Percentiles rank a stretch among this genome's conserved stretches.
These are phyloP conservation scores for Physocephala rufipes DNA, from an alignment of 2,888 invertebrate species.

Conservation along the genomic window DNA sequence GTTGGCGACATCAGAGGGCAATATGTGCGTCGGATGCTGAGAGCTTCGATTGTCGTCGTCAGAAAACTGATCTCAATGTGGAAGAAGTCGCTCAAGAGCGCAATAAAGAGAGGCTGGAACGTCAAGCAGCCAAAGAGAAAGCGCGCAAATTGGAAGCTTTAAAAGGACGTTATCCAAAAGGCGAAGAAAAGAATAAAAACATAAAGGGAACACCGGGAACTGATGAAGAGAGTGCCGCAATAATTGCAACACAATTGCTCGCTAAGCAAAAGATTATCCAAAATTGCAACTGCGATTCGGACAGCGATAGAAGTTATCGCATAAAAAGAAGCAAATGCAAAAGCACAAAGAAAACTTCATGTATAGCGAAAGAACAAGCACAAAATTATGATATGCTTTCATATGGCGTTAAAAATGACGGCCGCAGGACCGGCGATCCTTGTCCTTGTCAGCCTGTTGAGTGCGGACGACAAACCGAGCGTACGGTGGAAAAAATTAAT, in stretches of 20 bases:
- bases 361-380: not conserved
- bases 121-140: not conserved
- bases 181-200: not conserved
- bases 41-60: constrained; percentile 22
- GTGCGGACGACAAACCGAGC: constrained; percentile 37
- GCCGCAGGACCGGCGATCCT: not conserved
- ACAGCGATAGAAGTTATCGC: not conserved
- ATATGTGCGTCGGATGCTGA: not conserved
- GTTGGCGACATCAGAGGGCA: not conserved
- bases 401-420: not conserved
- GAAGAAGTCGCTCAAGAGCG: constrained; percentile 36
- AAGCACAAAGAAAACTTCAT: constrained; percentile 23
- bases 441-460: not conserved
- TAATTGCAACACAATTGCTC: constrained; percentile 6
- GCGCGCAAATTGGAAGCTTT: not conserved
- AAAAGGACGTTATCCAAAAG: not conserved
- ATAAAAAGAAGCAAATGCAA: constrained; percentile 8
- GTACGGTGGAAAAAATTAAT: constrained; percentile 43
- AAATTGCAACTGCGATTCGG: constrained; percentile 9
- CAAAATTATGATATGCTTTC: too few relatives aligned
- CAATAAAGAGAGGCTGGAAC: constrained; percentile 1
- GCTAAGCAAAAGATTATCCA: not conserved
- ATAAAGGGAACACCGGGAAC: not conserved
- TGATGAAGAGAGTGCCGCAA: constrained; percentile 17
- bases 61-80: constrained; percentile 41